phyloP scores from a whole-genome alignment of 2,113 vertebrate genomes.

The Phocoena sinus region DNA sequence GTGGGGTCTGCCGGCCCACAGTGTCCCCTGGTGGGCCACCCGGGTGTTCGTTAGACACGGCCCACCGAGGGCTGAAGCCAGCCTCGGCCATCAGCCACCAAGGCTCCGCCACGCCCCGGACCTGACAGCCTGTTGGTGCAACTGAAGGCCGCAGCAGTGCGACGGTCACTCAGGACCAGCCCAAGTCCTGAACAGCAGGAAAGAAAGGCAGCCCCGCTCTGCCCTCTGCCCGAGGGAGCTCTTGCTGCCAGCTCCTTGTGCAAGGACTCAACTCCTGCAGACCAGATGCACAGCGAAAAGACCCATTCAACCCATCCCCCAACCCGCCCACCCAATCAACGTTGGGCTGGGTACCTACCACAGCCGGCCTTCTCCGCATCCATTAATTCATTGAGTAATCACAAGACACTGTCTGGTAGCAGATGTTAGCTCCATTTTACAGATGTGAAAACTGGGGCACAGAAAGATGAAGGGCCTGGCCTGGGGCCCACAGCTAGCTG shows the following conservation, averaged over 20 bases:
- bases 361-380: accelerated
- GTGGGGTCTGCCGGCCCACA: accelerated
- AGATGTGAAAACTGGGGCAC: background rate
- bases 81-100: background rate
- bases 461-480: background rate
- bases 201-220: background rate
- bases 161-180: accelerated
- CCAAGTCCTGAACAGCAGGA: accelerated
- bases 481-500: background rate
- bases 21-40: background rate
- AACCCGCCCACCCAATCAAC: background rate
- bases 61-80: accelerated
- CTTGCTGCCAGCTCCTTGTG: no score
- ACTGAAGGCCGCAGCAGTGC: background rate
- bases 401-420: background rate
- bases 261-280: background rate
- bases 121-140: accelerated
- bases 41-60: accelerated
- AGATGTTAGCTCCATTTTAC: background rate
- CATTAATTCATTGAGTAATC: background rate
- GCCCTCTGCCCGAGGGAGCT: background rate
- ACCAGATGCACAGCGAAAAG: background rate
- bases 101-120: no score
- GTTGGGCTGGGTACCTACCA: accelerated
- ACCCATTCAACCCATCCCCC: background rate